Conservation (phyloP, 2,797 vertebrate species). For the Microchirus variegatus region DNA sequence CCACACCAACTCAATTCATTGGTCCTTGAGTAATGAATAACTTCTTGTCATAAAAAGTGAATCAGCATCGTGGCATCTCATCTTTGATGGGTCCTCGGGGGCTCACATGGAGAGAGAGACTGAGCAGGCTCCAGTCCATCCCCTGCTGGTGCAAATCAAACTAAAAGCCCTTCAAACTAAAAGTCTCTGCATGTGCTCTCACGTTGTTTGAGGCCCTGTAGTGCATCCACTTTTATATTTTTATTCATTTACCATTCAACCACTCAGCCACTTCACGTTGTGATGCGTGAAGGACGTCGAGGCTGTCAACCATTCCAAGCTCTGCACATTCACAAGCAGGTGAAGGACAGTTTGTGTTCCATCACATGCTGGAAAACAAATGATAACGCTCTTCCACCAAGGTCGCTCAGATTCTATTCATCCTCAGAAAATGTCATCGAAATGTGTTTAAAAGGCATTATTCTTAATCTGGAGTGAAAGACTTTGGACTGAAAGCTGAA, state of each 20-base stretch:
- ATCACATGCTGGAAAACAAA: no score
- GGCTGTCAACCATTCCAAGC: no score
- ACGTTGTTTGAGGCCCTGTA: conserved; percentile 54
- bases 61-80: conserved; percentile 67
- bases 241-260: conserved; percentile 31
- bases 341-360: background rate
- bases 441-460: no score
- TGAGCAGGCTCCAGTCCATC: conserved; percentile 59
- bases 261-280: conserved; percentile 10
- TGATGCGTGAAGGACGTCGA: background rate
- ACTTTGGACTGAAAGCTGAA: no score
- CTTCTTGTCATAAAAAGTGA: conserved; percentile 71
- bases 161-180: conserved; percentile 59
- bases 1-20: no score
- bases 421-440: no score
- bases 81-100: conserved; percentile 65
- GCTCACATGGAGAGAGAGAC: conserved; percentile 55
- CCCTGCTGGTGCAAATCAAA: conserved; percentile 68
- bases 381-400: no score
- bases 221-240: conserved; percentile 29
- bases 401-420: no score
- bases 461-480: no score
- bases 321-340: no score
- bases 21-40: conserved; percentile 72
- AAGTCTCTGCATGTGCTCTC: conserved; percentile 69